Evolutionary conservation across 2,888 invertebrate species (phyloP), one percentile per base, ranked within the genome.

Genomic region (Pharmacophagus antenor): DNA sequence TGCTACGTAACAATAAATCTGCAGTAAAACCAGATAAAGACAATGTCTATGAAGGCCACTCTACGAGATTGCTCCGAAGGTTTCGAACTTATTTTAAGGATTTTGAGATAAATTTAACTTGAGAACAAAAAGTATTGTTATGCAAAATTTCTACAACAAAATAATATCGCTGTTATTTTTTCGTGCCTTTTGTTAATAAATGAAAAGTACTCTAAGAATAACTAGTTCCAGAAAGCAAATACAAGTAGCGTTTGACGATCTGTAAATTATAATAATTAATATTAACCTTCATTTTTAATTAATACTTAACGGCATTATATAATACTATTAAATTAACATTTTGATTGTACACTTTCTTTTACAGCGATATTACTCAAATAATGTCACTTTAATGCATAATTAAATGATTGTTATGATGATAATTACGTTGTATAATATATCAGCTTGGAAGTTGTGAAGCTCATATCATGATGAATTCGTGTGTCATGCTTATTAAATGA

Each of bases 401-500:
- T n/a, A 15, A 12, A 31, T 7, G 10, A 12, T 31, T 31, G 0
- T 31, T 15, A 1, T 10, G 10, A 31, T 31, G 31, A 12, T 31
- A 31, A 10, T 31, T 31, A 12, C n/a, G n/a, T n/a, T 31, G 31
- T 12, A 31, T 10, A 2, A 12, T 31, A 31, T 31, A 31, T 31
- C 12, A 15, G 31, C 31, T 12, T 12, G 63, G 68, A 25, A n/a
- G 20, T 25, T 63, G 62, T 70, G 70, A 46, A 21, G 70, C 65
- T 63, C n/a, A n/a, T n/a, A n/a, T n/a, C n/a, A n/a, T n/a, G n/a
- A n/a, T n/a, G n/a, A n/a, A n/a, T n/a, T n/a, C n/a, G n/a, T n/a
- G n/a, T n/a, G n/a, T 63, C 67, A 74, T 80, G 75, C 73, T 80
- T 80, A 76, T 77, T 80, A 69, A 79, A 68, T 61, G 67, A 68